Evolutionary conservation across 2,797 vertebrate species (phyloP), one percentile per base, ranked within the genome.

Genomic region (Enteromius argenteus): DNA sequence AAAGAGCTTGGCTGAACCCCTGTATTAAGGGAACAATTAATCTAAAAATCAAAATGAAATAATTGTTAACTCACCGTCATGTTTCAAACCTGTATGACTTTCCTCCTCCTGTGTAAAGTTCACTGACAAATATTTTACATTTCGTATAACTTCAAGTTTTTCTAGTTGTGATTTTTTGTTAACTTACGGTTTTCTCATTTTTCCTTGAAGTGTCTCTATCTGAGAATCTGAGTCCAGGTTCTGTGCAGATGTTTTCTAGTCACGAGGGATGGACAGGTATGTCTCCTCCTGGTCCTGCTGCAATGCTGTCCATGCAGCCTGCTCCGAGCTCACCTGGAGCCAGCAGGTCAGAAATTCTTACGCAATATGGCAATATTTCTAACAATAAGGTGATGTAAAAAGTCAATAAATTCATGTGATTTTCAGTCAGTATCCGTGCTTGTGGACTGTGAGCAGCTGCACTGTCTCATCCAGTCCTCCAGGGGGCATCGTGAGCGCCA

Each of bases 381-480:
- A 71, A 37, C 56, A 67, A 46, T 67, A 76, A 66, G 53, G 17
- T 76, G 42, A 13, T 14, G 53, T 56, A n/a, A 56, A n/a, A 53
- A 53, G 51, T 53, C 5, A 53, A 7, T 21, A 13, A 27, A n/a
- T n/a, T 60, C 10, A 2, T 60, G 2, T 30, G 68, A 39, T 53
- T 56, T 46, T 35, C 93, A 99, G 97, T 92, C 96, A 97, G 90
- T 97, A 96, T 68, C 96, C 97, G 0, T 97, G 96, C 90, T 94
- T 98, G 84, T 98, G 97, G 98, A 95, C 97, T 2, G 94, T 97
- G 80, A 96, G 96, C 87, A 96, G 95, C 82, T 89, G 92, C 3
- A 92, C 95, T 1, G 90, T 96, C 15, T 96, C 94, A 79, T 93
- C 93, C 81, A 93, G 80, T 69, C 81, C 93, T 0, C 91, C 93